These are phyloP conservation scores for Ceuthmochares aereus DNA, from an alignment of 2,113 vertebrate genomes.

Conservation along the genomic window DNA sequence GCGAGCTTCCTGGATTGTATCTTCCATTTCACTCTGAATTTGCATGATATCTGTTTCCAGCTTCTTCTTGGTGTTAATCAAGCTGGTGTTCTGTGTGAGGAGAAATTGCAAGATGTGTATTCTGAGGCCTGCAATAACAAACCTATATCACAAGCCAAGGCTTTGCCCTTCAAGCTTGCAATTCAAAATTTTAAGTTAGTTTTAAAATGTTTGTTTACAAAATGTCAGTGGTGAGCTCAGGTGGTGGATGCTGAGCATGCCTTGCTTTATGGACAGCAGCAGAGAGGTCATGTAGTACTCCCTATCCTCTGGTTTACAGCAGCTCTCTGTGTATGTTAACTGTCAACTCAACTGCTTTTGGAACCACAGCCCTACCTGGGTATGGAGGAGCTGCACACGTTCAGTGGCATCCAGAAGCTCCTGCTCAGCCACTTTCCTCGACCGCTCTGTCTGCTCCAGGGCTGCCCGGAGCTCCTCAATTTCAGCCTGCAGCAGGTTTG, in stretches of 20 bases:
- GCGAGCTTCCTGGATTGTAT: conserved; percentile 79
- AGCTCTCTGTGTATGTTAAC: no score
- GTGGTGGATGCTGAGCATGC: no score
- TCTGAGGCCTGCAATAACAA: no score
- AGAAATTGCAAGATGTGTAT: neutral
- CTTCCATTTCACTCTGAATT: conserved; percentile 87
- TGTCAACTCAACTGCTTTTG: neutral
- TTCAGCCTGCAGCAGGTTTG: conserved; percentile 80
- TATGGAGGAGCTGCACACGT: conserved; percentile 83
- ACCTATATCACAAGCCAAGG: no score
- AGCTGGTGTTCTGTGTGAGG: neutral
- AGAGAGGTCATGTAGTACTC: no score
- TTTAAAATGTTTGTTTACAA: no score
- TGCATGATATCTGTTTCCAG: conserved; percentile 68
- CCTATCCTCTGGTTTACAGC: neutral
- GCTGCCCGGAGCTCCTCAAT: conserved; percentile 82
- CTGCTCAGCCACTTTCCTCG: conserved; percentile 84
- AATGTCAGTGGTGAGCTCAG: no score
- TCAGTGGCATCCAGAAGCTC: conserved; percentile 87
- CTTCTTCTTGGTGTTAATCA: neutral
- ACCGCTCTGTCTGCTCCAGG: conserved; percentile 85
- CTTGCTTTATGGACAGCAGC: no score
- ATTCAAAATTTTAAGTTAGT: no score
- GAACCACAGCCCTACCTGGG: conserved; percentile 75
- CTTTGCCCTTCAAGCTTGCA: no score